These are phyloP conservation scores for Pseudorasbora parva DNA, from an alignment of 2,113 vertebrate genomes.

Conservation along the genomic window DNA sequence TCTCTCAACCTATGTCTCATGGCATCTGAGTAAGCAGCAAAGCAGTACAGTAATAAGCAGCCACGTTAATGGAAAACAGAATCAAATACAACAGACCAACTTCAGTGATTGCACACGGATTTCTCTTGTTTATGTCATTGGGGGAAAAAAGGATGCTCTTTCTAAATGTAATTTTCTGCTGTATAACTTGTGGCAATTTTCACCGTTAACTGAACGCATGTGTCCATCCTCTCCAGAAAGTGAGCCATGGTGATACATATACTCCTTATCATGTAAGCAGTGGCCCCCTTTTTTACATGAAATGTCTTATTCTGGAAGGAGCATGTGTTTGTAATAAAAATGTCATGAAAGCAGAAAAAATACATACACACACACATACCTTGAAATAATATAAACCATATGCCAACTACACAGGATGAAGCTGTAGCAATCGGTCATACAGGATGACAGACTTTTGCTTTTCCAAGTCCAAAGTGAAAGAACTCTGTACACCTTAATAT, in stretches of 20 bases:
- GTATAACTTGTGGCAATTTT: slow-evolving; percentile 12
- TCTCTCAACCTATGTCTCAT: slow-evolving; percentile 10
- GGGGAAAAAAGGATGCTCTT: neutral
- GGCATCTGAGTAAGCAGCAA: neutral
- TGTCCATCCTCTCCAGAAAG: neutral
- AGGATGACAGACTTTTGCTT: slow-evolving; percentile 9
- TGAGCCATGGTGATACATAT: neutral
- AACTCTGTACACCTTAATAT: slow-evolving; percentile 21
- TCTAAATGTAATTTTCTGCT: slow-evolving; percentile 10
- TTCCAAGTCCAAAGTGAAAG: slow-evolving; percentile 24
- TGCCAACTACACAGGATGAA: slow-evolving; percentile 60
- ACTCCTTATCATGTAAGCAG: slow-evolving; percentile 52
- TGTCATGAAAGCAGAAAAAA: slow-evolving; percentile 57
- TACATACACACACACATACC: slow-evolving; percentile 64
- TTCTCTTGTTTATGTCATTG: neutral
- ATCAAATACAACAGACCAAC: slow-evolving; percentile 12
- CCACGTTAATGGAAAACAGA: slow-evolving; percentile 22
- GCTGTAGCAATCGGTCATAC: slow-evolving; percentile 56
- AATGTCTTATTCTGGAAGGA: slow-evolving; percentile 57
- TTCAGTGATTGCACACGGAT: neutral
- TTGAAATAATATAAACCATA: slow-evolving; percentile 70
- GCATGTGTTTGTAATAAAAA: slow-evolving; percentile 72
- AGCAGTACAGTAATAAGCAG: neutral
- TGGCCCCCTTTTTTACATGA: slow-evolving; percentile 47
- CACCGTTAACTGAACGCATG: neutral